These are phyloP conservation scores for Phoeniculus purpureus DNA, from an alignment of 2,797 vertebrate species.

Conservation along the genomic window DNA sequence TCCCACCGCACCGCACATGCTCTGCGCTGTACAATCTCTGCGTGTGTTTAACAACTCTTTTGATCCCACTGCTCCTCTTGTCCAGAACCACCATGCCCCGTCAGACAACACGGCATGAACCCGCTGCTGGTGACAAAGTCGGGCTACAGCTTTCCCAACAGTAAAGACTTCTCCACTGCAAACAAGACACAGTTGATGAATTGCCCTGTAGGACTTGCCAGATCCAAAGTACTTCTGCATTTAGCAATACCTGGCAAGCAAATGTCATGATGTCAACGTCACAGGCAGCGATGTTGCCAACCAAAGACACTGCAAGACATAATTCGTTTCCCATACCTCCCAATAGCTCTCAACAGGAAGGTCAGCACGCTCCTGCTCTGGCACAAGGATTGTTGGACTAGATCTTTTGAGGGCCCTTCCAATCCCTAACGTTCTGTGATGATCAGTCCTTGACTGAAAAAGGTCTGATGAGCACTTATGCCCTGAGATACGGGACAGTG, in stretches of 20 bases:
- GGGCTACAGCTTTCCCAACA: accelerated
- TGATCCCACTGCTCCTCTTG: neutral
- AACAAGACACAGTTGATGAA: neutral
- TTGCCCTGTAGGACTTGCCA: neutral
- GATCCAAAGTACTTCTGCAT: neutral
- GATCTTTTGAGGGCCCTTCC: no score
- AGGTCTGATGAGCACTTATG: neutral
- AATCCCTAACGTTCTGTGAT: no score
- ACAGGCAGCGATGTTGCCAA: neutral
- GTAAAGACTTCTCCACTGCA: neutral
- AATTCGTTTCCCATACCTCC: neutral
- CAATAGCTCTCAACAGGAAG: neutral
- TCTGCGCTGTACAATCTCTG: accelerated
- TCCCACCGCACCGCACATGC: neutral
- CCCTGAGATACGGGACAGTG: neutral
- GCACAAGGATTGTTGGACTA: no score
- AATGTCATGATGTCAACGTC: neutral
- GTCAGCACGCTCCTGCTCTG: no score
- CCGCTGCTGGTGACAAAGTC: neutral
- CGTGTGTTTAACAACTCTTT: neutral
- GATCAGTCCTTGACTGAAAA: neutral
- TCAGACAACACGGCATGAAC: neutral
- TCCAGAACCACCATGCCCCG: neutral
- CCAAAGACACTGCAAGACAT: neutral
- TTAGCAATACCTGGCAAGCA: neutral